A percentile compares a stretch with the other conserved stretches of the same genome.
Conservation (phyloP, 1,140 invertebrate species). For the Trichonephila clavipes region DNA sequence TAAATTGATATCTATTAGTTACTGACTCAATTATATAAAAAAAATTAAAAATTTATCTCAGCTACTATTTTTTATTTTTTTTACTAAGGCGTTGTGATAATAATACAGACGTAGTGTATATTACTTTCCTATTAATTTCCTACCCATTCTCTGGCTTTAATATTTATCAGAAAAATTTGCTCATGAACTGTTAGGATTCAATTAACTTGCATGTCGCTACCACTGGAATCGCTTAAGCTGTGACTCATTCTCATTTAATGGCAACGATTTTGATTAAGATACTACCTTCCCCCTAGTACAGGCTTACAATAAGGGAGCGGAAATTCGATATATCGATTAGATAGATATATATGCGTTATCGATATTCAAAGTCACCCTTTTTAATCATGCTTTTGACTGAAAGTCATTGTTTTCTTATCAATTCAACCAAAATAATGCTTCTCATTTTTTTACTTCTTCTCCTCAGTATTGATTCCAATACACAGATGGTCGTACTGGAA, state of each 20-base stretch:
- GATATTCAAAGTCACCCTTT: constrained; percentile 32
- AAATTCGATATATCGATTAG: constrained; percentile 14
- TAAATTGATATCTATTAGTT: no score
- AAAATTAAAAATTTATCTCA: no score
- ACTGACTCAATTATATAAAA: no score
- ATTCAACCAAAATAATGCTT: constrained; percentile 7
- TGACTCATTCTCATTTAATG: constrained; percentile 5
- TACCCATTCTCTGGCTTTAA: neutral
- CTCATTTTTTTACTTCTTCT: neutral
- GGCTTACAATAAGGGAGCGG: neutral
- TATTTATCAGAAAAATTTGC: neutral
- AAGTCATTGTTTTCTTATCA: constrained; percentile 23
- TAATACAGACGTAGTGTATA: no score
- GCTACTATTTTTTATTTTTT: no score
- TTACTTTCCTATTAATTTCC: no score
- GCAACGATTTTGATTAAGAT: constrained; percentile 5
- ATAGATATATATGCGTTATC: constrained; percentile 9
- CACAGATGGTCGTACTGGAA: neutral
- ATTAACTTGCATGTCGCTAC: neutral
- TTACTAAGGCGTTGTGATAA: no score
- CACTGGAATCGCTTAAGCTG: neutral
- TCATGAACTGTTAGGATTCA: neutral
- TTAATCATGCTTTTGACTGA: neutral
- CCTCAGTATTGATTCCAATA: neutral
- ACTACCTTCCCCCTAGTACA: neutral